A percentile compares a stretch with the other conserved stretches of the same genome.
Evolutionary conservation across 64 coral and sea anemone species (phyloP).

Genomic region (Anthopleura sola): DNA sequence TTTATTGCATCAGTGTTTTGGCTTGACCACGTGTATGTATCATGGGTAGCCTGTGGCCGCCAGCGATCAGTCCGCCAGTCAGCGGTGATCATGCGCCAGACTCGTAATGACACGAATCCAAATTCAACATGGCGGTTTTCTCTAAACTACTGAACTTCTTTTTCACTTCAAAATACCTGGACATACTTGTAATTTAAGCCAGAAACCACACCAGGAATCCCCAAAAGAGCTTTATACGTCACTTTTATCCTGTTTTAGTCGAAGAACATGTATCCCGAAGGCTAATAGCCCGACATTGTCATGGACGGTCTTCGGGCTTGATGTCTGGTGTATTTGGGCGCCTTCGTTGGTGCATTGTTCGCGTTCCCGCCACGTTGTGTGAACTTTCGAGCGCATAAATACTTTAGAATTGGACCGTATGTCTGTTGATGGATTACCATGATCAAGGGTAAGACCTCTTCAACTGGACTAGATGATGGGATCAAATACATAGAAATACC

Average conservation of each 20-base stretch:
- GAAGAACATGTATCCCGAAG: slow-evolving; percentile 5
- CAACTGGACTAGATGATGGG: slow-evolving; percentile 42
- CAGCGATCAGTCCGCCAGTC: background rate
- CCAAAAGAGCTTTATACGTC: background rate
- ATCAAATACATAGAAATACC: slow-evolving; percentile 81
- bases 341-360: slow-evolving; percentile 34
- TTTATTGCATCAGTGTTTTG: background rate
- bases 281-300: background rate
- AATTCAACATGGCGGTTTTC: slow-evolving; percentile 91
- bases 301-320: slow-evolving; percentile 11
- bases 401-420: slow-evolving; percentile 25
- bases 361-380: slow-evolving; percentile 63
- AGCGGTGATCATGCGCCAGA: slow-evolving; percentile 21
- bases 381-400: slow-evolving; percentile 18
- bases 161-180: slow-evolving; percentile 56
- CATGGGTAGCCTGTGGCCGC: background rate
- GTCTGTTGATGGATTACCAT: slow-evolving; percentile 79
- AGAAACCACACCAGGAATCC: slow-evolving; percentile 1
- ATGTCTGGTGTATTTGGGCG: slow-evolving; percentile 10
- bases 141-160: slow-evolving; percentile 48
- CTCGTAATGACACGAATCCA: slow-evolving; percentile 46
- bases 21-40: background rate
- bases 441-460: slow-evolving; percentile 35
- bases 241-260: slow-evolving; percentile 32
- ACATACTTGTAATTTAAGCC: slow-evolving; percentile 20